These are phyloP conservation scores for Ichneumon xanthorius DNA, from an alignment of 2,888 invertebrate species.

Conservation along the genomic window DNA sequence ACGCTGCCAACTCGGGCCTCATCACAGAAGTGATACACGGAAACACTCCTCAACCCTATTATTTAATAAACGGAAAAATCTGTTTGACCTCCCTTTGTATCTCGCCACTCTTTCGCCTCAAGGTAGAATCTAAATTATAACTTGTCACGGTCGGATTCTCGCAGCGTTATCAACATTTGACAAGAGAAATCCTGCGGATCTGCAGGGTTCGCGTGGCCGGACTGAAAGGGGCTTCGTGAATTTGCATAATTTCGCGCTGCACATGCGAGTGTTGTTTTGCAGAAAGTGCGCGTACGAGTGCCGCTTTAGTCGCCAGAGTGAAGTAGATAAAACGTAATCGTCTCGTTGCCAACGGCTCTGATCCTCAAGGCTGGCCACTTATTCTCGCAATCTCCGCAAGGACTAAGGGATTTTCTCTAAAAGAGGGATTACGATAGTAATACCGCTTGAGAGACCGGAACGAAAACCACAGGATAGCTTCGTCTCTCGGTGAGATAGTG, in stretches of 20 bases:
- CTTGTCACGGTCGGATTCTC: background rate
- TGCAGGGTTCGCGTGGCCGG: conserved; percentile 6
- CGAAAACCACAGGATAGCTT: background rate
- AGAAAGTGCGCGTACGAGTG: conserved; percentile 31
- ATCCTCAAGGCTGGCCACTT: conserved; percentile 62
- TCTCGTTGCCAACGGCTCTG: conserved; percentile 26
- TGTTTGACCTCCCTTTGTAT: background rate
- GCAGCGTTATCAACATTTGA: conserved; percentile 23
- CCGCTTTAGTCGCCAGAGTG: conserved; percentile 11
- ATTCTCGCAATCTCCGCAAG: conserved; percentile 52
- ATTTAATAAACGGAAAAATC: background rate
- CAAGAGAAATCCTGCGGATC: conserved; percentile 9
- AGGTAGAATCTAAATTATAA: background rate
- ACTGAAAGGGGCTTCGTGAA: conserved; percentile 29
- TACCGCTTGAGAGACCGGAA: conserved; percentile 18
- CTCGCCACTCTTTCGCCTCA: background rate
- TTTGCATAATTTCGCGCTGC: conserved; percentile 64
- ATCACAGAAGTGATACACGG: too few relatives aligned
- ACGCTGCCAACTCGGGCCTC: too few relatives aligned
- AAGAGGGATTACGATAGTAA: conserved; percentile 37
- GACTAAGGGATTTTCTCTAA: conserved; percentile 40
- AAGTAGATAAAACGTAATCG: conserved; percentile 60
- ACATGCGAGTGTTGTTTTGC: conserved; percentile 62
- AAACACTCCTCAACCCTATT: background rate
- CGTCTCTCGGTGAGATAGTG: background rate